Conservation (phyloP, 2,888 invertebrate genomes). For the Minunthozetes semirufus region DNA sequence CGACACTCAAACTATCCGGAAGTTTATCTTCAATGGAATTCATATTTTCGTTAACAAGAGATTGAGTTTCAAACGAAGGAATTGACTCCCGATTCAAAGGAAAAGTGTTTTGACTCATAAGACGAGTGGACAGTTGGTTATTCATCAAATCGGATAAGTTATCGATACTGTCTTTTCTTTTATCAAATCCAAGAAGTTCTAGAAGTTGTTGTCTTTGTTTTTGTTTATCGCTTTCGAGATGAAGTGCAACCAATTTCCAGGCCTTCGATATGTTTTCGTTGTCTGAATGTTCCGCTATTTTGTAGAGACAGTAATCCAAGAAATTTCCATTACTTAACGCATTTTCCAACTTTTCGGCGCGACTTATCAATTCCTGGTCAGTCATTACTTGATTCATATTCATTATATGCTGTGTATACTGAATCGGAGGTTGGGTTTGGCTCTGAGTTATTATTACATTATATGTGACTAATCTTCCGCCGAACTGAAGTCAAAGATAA, state of each 20-base stretch:
- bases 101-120: background rate
- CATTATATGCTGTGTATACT: constrained; percentile 9
- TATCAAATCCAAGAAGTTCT: constrained; percentile 13
- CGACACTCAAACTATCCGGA: background rate
- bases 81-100: background rate
- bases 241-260: constrained; percentile 23
- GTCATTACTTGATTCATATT: constrained; percentile 3
- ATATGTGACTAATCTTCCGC: constrained; percentile 26
- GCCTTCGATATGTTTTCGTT: constrained; percentile 19
- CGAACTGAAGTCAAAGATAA: constrained; percentile 17
- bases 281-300: constrained; percentile 12
- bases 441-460: background rate
- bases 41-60: background rate
- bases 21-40: background rate
- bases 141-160: constrained; percentile 1
- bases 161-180: background rate
- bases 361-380: constrained; percentile 13
- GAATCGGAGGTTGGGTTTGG: constrained; percentile 7
- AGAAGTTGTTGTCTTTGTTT: constrained; percentile 7
- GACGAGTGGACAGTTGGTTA: background rate
- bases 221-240: constrained; percentile 12
- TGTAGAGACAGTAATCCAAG: constrained; percentile 24
- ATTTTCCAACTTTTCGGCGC: constrained; percentile 27
- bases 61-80: background rate
- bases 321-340: constrained; percentile 26